Evolutionary conservation across 2,113 vertebrate species (phyloP).

Genomic region (Prionailurus viverrinus): DNA sequence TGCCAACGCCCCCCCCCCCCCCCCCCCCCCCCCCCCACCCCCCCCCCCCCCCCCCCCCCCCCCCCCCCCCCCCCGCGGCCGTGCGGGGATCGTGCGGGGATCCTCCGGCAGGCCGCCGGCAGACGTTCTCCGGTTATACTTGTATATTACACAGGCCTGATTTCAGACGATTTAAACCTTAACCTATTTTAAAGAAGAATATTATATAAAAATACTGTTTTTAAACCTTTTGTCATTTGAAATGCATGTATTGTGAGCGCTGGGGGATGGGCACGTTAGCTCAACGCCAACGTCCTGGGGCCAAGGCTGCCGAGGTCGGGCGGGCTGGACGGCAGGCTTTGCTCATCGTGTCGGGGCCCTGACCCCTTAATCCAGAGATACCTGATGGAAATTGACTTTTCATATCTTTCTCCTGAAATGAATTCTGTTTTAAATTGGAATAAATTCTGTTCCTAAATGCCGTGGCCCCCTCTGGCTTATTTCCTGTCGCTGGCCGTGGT

Average conservation of each 20-base stretch:
- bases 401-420: conserved; percentile 92
- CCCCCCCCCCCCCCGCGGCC: too few species aligned
- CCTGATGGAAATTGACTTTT: conserved; percentile 89
- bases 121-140: conserved; percentile 83
- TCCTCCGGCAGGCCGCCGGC: conserved; percentile 63
- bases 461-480: conserved; percentile 17
- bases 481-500: neutral
- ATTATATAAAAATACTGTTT: conserved; percentile 89
- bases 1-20: conserved; percentile 79
- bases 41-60: too few species aligned
- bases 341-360: conserved; percentile 82
- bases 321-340: neutral
- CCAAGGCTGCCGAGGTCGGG: neutral
- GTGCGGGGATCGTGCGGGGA: too few species aligned
- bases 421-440: conserved; percentile 93
- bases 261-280: neutral
- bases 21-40: too few species aligned
- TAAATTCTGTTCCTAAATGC: conserved; percentile 91
- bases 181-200: conserved; percentile 89
- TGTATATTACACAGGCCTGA: conserved; percentile 88
- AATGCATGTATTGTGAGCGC: conserved; percentile 87
- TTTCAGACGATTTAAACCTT: conserved; percentile 85
- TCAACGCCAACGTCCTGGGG: neutral
- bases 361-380: conserved; percentile 83
- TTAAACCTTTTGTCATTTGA: conserved; percentile 88